Evolutionary conservation across 1,140 invertebrate genomes (phyloP), one percentile per base, ranked within the genome.

Genomic region (Temnothorax longispinosus): DNA sequence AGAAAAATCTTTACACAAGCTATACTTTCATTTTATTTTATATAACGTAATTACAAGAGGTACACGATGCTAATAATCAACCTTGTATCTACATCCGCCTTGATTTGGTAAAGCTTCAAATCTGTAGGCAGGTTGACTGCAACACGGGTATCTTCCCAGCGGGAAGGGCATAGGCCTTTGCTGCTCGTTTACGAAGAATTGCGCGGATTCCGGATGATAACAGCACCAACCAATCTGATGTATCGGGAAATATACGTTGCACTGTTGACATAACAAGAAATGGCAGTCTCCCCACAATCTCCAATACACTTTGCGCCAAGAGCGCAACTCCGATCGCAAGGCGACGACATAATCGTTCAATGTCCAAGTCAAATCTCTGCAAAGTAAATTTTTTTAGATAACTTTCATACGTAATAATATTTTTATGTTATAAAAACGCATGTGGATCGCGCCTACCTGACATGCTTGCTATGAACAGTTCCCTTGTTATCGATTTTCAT

Each of bases 281-380:
- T 98, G 98, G 86, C 97, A 97, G 91, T 98, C 97, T 0, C 98
- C 98, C 98, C 98, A 99, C 13, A 99, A 94, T 74, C 97, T 96
- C 98, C 98, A 99, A 95, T 99, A 99, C 0, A 99, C 98, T 92
- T 97, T 97, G 0, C 98, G 95, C 98, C 98, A 99, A 0, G 97
- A 97, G 87, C 97, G 97, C 52, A 98, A 95, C 89, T 98, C 97
- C 10, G 96, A 96, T 91, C 98, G 97, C 27, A 99, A 94, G 86
- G 96, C 96, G 11, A 97, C 93, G 10, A 99, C 97, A 92, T 98
- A 98, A 60, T 98, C 97, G 90, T 97, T 98, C 11, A 99, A 95
- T 90, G 97, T 97, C 98, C 98, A 99, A 1, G 96, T 96, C 13
- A 96, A 90, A 89, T 99, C 98, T 90, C 97, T 97, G 91, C 32